Evolutionary conservation across 2,113 vertebrate species (phyloP).

Genomic region (Heterocephalus glaber): DNA sequence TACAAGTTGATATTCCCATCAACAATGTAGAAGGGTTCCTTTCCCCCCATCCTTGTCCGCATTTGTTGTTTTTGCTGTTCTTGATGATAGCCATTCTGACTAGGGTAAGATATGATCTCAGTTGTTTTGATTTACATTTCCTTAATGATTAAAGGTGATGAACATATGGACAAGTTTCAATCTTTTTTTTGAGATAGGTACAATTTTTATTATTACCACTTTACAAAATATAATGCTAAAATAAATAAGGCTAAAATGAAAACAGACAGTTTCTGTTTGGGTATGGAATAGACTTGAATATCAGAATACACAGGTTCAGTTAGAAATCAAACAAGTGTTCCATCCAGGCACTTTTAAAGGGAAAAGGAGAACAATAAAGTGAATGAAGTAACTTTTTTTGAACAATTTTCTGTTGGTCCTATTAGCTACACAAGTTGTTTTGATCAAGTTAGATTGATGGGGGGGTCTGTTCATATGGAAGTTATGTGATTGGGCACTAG

Average conservation of each 20-base stretch:
- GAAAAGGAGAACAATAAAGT: background rate
- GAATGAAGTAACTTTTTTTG: background rate
- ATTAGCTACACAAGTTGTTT: background rate
- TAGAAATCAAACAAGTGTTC: background rate
- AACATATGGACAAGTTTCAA: too few relatives aligned
- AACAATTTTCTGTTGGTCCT: background rate
- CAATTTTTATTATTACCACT: background rate
- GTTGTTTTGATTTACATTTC: too few relatives aligned
- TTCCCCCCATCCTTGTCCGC: too few relatives aligned
- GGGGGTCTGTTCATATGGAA: background rate
- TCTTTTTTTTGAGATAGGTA: background rate
- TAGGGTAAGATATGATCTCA: too few relatives aligned
- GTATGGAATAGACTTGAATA: background rate
- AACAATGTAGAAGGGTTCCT: too few relatives aligned
- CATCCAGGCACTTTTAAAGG: background rate
- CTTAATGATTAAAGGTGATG: too few relatives aligned
- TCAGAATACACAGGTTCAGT: background rate
- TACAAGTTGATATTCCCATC: too few relatives aligned
- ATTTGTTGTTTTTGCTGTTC: too few relatives aligned
- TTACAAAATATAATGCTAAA: background rate
- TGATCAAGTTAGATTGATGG: background rate
- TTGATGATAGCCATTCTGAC: too few relatives aligned
- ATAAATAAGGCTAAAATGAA: background rate
- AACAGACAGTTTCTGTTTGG: background rate
- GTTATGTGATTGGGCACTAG: background rate